Evolutionary conservation across 2,888 invertebrate species (phyloP).

Genomic region (Agonopterix alstromeriana): DNA sequence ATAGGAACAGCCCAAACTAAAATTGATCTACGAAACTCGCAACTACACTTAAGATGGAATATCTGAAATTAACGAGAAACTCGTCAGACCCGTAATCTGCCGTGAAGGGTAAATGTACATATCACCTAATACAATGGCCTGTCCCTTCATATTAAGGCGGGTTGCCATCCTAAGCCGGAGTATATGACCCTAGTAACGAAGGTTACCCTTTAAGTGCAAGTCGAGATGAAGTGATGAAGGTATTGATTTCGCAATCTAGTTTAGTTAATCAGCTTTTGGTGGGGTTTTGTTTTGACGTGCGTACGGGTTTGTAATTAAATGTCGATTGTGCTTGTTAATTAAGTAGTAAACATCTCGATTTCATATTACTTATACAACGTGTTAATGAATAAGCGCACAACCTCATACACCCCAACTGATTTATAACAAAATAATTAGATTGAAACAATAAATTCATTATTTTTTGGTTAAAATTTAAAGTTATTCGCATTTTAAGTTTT

Average conservation of each 20-base stretch:
- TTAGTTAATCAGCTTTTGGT: slow-evolving; percentile 4
- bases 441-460: too few relatives aligned
- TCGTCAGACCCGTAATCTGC: slow-evolving; percentile 50
- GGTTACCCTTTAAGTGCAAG: slow-evolving; percentile 3
- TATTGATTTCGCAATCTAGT: slow-evolving; percentile 10
- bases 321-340: too few relatives aligned
- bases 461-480: too few relatives aligned
- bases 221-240: slow-evolving; percentile 4
- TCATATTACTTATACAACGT: too few relatives aligned
- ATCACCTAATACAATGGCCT: slow-evolving; percentile 56
- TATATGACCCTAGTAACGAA: slow-evolving; percentile 35
- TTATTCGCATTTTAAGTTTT: too few relatives aligned
- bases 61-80: slow-evolving; percentile 56
- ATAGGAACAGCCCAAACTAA: background rate
- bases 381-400: too few relatives aligned
- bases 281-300: background rate
- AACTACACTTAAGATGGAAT: slow-evolving; percentile 31
- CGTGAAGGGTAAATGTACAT: slow-evolving; percentile 49
- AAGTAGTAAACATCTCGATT: too few relatives aligned
- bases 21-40: background rate
- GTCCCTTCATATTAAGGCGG: slow-evolving; percentile 62
- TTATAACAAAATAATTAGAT: too few relatives aligned
- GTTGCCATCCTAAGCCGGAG: slow-evolving; percentile 36
- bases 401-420: too few relatives aligned
- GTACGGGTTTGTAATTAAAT: background rate